phyloP scores from a whole-genome alignment of 2,888 invertebrate species.

The Criorhina ranunculi region DNA sequence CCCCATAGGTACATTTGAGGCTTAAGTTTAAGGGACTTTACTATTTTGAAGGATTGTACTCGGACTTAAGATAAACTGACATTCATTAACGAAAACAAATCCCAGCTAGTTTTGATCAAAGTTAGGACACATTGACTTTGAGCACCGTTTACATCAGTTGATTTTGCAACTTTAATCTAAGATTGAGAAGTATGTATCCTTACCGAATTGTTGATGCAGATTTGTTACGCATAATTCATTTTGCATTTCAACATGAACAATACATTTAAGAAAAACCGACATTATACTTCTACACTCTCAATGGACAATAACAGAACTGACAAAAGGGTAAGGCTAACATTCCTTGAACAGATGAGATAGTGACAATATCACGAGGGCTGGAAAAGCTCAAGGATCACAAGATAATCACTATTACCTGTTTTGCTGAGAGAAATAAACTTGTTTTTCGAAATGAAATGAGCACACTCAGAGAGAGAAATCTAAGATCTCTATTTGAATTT shows the following conservation, averaged over 20 bases:
- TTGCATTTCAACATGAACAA: background rate
- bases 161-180: too few relatives aligned
- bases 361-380: slow-evolving; percentile 62
- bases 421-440: slow-evolving; percentile 16
- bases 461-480: slow-evolving; percentile 59
- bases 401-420: slow-evolving; percentile 67
- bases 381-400: slow-evolving; percentile 59
- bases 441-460: slow-evolving; percentile 56
- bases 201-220: too few relatives aligned
- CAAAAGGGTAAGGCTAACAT: slow-evolving; percentile 18
- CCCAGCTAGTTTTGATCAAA: too few relatives aligned
- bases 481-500: slow-evolving; percentile 22
- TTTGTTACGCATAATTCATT: too few relatives aligned
- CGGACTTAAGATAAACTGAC: too few relatives aligned
- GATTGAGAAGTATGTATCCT: too few relatives aligned
- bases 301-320: slow-evolving; percentile 40
- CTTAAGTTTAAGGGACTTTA: too few relatives aligned
- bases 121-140: too few relatives aligned
- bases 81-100: too few relatives aligned
- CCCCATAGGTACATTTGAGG: too few relatives aligned
- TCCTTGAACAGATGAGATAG: slow-evolving; percentile 34
- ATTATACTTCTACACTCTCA: slow-evolving; percentile 49
- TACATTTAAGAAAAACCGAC: slow-evolving; percentile 8
- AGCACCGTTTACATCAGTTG: too few relatives aligned
- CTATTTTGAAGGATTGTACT: too few relatives aligned